Evolutionary conservation across 2,888 invertebrate genomes (phyloP), one percentile per base, ranked within the genome.

Genomic region (Liopterus haemorrhoidalis): DNA sequence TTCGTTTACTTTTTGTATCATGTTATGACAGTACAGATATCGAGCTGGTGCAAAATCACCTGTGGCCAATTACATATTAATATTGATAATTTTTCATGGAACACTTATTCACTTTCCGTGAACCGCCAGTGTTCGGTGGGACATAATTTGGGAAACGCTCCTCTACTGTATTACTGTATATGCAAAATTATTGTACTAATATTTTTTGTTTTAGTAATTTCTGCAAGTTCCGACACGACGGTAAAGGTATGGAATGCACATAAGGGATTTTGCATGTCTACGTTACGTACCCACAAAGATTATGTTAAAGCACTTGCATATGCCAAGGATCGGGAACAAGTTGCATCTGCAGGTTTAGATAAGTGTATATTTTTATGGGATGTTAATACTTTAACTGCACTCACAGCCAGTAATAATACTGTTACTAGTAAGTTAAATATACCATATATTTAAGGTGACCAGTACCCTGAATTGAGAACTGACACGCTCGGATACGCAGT

Each of bases 171-270:
- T 25, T 25, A 11, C 25, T 11, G 4, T 25, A 2, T 12, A 22
- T 6, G 9, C 9, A 9, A 6, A 22, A 5, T 24, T 25, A 38
- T 27, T 2, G 21, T 14, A 35, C n/a, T 46, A 20, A 22, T 25
- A 41, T 39, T 43, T 4, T 41, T 12, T 25, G 49, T 69, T 75
- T 15, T 66, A 91, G 90, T 99, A 58, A 97, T 99, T 66, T 97
- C 97, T 50, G 97, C 97, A 4, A 97, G 97, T 62, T 95, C 95
- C 51, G 99, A 99, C 68, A 96, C 97, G 14, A 99, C 99, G 30
- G 96, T 99, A 0, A 99, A 99, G 71, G 95, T 99, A 49, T 99
- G 99, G 99, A 99, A 97, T 70, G 95, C 97, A 11, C 92, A 95
- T 55, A 97, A 96, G 74, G 96, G 97, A 5, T 96, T 95, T 64